Evolutionary conservation across 2,888 invertebrate species (phyloP).

Genomic region (Pseudococcus viburni): DNA sequence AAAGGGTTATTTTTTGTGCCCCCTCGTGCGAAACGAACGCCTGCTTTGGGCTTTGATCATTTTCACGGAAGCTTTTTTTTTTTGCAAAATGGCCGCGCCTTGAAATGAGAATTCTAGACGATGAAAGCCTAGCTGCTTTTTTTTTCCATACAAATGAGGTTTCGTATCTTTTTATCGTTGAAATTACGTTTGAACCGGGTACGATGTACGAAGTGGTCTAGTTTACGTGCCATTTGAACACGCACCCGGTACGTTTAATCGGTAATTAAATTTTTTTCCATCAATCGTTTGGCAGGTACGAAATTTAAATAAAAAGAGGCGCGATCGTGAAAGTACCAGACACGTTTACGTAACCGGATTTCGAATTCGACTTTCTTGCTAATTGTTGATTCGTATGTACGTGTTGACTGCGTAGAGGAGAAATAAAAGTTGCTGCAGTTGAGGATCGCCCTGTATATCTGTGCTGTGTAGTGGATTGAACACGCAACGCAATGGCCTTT

Average conservation of each 20-base stretch:
- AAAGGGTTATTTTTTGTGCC: neutral
- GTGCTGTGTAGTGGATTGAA: neutral
- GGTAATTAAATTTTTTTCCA: constrained; percentile 31
- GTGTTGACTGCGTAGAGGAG: neutral
- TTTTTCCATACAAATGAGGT: neutral
- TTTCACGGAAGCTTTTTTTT: constrained; percentile 15
- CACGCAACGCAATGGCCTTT: neutral
- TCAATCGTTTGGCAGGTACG: constrained; percentile 19
- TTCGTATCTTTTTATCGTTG: neutral
- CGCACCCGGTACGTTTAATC: neutral
- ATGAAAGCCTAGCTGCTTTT: neutral
- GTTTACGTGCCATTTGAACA: neutral
- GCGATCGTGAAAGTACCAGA: constrained; percentile 43
- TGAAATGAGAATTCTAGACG: neutral
- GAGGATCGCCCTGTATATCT: neutral
- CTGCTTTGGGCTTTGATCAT: constrained; percentile 19
- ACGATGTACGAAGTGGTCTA: neutral
- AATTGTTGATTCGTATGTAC: constrained; percentile 3
- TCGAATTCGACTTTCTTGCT: constrained; percentile 48
- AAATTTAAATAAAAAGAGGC: constrained; percentile 44
- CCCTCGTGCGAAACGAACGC: neutral
- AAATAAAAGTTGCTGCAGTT: constrained; percentile 19
- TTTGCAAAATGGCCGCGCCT: constrained; percentile 10
- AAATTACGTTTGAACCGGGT: neutral
- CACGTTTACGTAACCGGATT: constrained; percentile 52